phyloP scores from a whole-genome alignment of 2,113 vertebrate species.

The Ploceus nigricollis region DNA sequence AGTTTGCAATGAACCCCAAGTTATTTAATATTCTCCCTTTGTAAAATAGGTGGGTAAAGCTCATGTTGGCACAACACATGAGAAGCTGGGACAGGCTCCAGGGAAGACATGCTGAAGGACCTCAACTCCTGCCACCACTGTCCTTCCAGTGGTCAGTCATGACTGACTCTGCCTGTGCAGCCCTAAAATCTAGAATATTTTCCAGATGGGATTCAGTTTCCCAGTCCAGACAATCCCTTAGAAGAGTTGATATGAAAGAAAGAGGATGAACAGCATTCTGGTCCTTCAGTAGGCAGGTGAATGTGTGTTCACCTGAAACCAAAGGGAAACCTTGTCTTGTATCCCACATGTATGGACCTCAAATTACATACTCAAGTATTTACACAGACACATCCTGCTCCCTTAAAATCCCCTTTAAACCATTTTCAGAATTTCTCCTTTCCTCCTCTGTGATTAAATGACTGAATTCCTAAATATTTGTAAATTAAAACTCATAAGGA shows the following conservation, averaged over 20 bases:
- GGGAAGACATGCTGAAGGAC: neutral
- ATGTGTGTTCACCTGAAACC: neutral
- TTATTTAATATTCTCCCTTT: neutral
- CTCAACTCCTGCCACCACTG: neutral
- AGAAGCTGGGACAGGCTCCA: neutral
- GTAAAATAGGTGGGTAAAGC: neutral
- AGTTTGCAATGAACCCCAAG: neutral
- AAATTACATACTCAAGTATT: accelerated
- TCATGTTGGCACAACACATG: accelerated
- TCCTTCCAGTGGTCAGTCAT: neutral
- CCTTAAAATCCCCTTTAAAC: neutral
- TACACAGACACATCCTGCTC: neutral
- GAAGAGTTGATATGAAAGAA: neutral
- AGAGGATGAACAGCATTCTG: neutral
- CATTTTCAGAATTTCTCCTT: neutral
- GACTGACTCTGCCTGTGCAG: neutral
- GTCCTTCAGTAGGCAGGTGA: neutral
- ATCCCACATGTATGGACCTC: accelerated
- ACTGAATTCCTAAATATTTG: neutral
- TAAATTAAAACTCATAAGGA: neutral
- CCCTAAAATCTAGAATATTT: neutral
- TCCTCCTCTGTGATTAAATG: neutral
- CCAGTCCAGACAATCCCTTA: neutral
- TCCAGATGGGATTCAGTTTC: neutral
- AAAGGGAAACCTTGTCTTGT: neutral